These are phyloP conservation scores for Podarcis lilfordi DNA, from an alignment of 2,797 vertebrate species.

Conservation along the genomic window DNA sequence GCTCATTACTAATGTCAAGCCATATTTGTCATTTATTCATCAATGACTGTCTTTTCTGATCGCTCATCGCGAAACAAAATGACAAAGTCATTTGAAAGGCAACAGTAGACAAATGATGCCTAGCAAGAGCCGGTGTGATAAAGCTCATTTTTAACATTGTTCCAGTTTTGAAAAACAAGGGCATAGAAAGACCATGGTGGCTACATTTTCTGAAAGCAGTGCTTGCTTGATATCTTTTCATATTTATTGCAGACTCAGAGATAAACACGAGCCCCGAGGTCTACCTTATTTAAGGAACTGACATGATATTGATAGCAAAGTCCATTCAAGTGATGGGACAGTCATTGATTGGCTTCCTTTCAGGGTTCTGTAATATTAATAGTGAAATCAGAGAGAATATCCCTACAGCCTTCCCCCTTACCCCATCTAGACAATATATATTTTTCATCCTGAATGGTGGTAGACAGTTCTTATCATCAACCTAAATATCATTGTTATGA, in stretches of 20 bases:
- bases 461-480: neutral
- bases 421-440: neutral
- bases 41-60: neutral
- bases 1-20: neutral
- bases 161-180: neutral
- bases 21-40: neutral
- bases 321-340: neutral
- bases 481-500: neutral
- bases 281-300: neutral
- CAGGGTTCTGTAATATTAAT: neutral
- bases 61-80: conserved; percentile 17
- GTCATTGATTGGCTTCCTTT: neutral
- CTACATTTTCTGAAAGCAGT: neutral
- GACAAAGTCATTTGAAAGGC: neutral
- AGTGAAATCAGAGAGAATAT: neutral
- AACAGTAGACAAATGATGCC: neutral
- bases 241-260: neutral
- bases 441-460: neutral
- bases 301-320: neutral
- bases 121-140: neutral
- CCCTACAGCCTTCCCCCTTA: neutral
- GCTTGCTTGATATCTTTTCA: neutral
- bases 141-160: neutral
- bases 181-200: neutral
- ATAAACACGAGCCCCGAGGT: neutral